Conservation (phyloP, 2,888 invertebrate genomes). For the Phortica okadai region DNA sequence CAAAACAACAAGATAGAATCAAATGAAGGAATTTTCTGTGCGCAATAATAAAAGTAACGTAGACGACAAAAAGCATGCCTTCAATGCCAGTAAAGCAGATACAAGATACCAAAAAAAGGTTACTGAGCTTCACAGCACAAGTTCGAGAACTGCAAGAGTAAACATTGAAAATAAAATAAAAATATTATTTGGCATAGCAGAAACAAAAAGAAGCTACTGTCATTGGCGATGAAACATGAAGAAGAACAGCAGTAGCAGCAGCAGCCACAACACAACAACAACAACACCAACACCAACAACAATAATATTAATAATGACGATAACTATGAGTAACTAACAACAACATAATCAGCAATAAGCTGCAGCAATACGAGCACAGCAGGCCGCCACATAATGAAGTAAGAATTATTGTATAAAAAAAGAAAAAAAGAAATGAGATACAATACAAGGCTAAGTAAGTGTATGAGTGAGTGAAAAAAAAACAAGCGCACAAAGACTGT, state of each 20-base stretch:
- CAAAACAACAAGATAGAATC: no score
- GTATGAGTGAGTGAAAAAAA: slow-evolving; percentile 23
- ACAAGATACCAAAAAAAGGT: slow-evolving; percentile 27
- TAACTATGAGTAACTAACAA: slow-evolving; percentile 6
- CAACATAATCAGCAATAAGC: slow-evolving; percentile 31
- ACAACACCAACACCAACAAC: not conserved
- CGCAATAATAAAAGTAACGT: no score
- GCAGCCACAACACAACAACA: not conserved
- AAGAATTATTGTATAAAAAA: slow-evolving; percentile 4
- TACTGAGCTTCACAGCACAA: slow-evolving; percentile 25
- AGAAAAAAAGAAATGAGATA: slow-evolving; percentile 42
- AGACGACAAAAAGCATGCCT: no score
- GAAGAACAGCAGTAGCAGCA: not conserved
- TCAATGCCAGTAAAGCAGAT: not conserved
- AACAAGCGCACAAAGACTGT: slow-evolving; percentile 59
- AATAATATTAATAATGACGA: not conserved
- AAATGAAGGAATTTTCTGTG: no score
- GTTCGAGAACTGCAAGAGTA: not conserved
- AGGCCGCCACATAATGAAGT: slow-evolving; percentile 19
- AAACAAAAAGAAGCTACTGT: slow-evolving; percentile 21
- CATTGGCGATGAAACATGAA: slow-evolving; percentile 13
- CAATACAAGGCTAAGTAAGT: slow-evolving; percentile 29
- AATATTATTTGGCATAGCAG: not conserved
- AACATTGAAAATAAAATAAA: slow-evolving; percentile 10
- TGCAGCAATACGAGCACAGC: not conserved